Conservation (phyloP, 2,888 invertebrate genomes). For the Lithophane semibrunnea region DNA sequence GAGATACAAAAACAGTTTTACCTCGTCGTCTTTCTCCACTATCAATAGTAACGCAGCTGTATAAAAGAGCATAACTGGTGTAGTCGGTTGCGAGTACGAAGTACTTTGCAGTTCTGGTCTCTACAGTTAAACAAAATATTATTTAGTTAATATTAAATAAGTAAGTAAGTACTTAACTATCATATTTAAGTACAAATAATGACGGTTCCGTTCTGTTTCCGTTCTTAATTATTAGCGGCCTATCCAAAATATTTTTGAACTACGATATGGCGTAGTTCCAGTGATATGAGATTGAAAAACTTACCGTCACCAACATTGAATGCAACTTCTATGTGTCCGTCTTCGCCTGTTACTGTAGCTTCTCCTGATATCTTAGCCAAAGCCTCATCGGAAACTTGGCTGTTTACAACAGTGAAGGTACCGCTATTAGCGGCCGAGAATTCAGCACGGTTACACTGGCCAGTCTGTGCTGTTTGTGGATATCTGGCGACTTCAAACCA, state of each 20-base stretch:
- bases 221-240: neutral
- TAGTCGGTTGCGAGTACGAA: constrained; percentile 84
- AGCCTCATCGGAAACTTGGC: constrained; percentile 29
- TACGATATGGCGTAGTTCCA: too few species aligned
- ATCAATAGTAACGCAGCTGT: constrained; percentile 78
- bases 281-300: constrained; percentile 1
- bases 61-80: constrained; percentile 78
- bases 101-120: constrained; percentile 69
- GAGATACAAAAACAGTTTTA: constrained; percentile 60
- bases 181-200: neutral
- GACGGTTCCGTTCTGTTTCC: neutral
- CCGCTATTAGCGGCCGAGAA: neutral
- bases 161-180: neutral
- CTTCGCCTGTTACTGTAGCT: constrained; percentile 4
- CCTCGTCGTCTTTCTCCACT: constrained; percentile 78
- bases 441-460: constrained; percentile 37
- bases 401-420: constrained; percentile 8
- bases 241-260: neutral
- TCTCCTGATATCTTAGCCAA: constrained; percentile 22
- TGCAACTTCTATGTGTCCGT: constrained; percentile 24
- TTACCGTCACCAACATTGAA: constrained; percentile 28
- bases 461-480: constrained; percentile 29
- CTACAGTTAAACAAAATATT: constrained; percentile 48
- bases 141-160: neutral
- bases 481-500: constrained; percentile 46